Evolutionary conservation across 2,888 invertebrate genomes (phyloP).

Genomic region (Calephelis perditalis): DNA sequence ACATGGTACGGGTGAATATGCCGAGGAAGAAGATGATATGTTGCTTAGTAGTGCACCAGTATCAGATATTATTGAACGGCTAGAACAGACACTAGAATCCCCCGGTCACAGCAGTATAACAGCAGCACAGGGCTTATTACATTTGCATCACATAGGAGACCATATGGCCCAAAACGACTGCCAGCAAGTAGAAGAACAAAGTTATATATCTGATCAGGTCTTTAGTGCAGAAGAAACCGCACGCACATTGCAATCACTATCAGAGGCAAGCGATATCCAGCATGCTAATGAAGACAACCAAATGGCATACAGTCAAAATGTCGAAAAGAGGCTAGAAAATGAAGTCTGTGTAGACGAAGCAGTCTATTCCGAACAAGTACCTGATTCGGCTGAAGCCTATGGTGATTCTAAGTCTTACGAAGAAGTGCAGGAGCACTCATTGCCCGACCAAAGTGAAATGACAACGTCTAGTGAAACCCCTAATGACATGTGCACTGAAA

Average conservation of each 20-base stretch:
- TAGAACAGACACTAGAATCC: slow-evolving; percentile 79
- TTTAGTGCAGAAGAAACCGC: slow-evolving; percentile 42
- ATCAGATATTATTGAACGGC: slow-evolving; percentile 80
- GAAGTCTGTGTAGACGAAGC: slow-evolving; percentile 39
- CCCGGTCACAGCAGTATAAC: slow-evolving; percentile 65
- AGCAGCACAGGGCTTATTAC: slow-evolving; percentile 63
- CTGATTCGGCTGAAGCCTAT: slow-evolving; percentile 49
- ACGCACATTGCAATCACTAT: slow-evolving; percentile 46
- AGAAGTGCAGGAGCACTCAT: slow-evolving; percentile 37
- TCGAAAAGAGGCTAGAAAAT: slow-evolving; percentile 52
- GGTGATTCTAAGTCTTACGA: slow-evolving; percentile 39
- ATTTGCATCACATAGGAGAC: slow-evolving; percentile 60
- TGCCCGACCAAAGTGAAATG: slow-evolving; percentile 48
- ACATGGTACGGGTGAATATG: slow-evolving; percentile 60
- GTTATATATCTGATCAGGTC: slow-evolving; percentile 55
- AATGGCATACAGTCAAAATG: slow-evolving; percentile 46
- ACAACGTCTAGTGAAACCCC: slow-evolving; percentile 37
- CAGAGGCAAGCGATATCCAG: slow-evolving; percentile 40
- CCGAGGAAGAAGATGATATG: slow-evolving; percentile 68
- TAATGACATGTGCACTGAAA: slow-evolving; percentile 30
- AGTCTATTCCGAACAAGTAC: slow-evolving; percentile 53
- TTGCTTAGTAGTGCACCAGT: slow-evolving; percentile 67
- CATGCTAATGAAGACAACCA: slow-evolving; percentile 43
- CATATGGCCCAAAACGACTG: slow-evolving; percentile 49
- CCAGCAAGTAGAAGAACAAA: slow-evolving; percentile 55